A percentile compares a stretch with the other conserved stretches of the same genome.
Evolutionary conservation across 2,888 invertebrate species (phyloP).

Genomic region (Chromoteleia sp.): DNA sequence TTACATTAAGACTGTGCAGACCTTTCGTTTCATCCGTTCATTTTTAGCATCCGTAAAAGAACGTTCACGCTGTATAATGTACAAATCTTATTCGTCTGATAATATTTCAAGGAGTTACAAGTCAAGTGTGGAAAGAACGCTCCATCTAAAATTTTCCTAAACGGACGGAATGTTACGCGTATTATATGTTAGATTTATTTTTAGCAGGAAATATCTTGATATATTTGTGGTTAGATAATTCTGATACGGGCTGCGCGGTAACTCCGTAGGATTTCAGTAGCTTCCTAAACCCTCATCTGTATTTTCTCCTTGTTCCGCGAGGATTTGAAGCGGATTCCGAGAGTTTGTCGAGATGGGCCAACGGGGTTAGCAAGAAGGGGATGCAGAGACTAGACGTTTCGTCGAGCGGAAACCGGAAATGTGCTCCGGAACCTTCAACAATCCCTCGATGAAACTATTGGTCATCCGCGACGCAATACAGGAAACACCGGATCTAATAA

Average conservation of each 20-base stretch:
- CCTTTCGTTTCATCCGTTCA: no score
- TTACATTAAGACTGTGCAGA: no score
- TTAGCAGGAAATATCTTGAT: conserved; percentile 62
- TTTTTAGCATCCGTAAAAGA: no score
- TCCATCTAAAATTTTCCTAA: neutral
- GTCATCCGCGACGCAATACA: conserved; percentile 84
- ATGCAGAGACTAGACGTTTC: conserved; percentile 77
- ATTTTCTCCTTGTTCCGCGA: conserved; percentile 65
- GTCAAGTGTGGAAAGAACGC: neutral
- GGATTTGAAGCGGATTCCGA: conserved; percentile 71
- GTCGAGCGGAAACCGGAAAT: conserved; percentile 85
- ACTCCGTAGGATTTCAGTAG: conserved; percentile 63
- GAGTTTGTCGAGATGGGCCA: conserved; percentile 72
- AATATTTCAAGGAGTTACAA: neutral
- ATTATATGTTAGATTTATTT: conserved; percentile 41
- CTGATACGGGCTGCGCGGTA: conserved; percentile 62
- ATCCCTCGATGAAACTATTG: conserved; percentile 85
- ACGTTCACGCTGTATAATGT: no score
- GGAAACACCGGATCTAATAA: conserved; percentile 85
- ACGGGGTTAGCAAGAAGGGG: conserved; percentile 72
- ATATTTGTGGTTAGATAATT: conserved; percentile 69
- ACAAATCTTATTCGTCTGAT: neutral
- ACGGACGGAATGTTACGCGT: neutral
- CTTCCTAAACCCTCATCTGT: conserved; percentile 67
- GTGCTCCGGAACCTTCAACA: conserved; percentile 85